Percentiles rank a stretch among this genome's conserved stretches.
Conservation (phyloP, 1,140 invertebrate species). For the Megalonaias nervosa region DNA sequence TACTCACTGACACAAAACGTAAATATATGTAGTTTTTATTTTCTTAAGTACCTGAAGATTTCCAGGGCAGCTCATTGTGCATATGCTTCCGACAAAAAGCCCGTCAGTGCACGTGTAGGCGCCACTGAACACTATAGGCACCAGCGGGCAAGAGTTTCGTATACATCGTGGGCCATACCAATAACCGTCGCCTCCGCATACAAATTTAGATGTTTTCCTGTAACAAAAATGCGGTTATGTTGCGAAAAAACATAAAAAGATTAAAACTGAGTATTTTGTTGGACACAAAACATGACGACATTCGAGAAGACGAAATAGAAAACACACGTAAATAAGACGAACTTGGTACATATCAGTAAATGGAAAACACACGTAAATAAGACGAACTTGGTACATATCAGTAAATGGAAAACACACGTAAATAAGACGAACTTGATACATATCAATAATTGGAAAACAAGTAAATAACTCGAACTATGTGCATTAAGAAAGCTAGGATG, state of each 20-base stretch:
- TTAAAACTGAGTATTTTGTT: neutral
- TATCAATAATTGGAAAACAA: no score
- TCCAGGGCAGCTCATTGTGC: conserved; percentile 21
- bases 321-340: neutral
- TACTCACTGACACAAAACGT: no score
- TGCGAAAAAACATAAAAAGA: conserved; percentile 15
- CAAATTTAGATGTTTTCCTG: no score
- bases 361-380: no score
- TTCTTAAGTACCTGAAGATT: conserved; percentile 7
- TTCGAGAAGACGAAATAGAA: neutral
- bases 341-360: no score
- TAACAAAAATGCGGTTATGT: neutral
- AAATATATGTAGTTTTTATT: neutral
- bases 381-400: no score
- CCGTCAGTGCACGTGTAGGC: conserved; percentile 28
- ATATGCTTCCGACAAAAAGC: conserved; percentile 9
- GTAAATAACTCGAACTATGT: no score
- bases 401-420: neutral
- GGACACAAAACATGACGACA: neutral
- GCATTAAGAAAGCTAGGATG: no score
- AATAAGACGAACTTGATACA: neutral
- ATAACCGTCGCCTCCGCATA: conserved; percentile 28
- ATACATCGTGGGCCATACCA: conserved; percentile 28
- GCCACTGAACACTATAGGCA: conserved; percentile 18
- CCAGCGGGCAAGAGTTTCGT: conserved; percentile 11